Evolutionary conservation across 1,140 invertebrate genomes (phyloP).

Genomic region (Philotrypesis tridentata): DNA sequence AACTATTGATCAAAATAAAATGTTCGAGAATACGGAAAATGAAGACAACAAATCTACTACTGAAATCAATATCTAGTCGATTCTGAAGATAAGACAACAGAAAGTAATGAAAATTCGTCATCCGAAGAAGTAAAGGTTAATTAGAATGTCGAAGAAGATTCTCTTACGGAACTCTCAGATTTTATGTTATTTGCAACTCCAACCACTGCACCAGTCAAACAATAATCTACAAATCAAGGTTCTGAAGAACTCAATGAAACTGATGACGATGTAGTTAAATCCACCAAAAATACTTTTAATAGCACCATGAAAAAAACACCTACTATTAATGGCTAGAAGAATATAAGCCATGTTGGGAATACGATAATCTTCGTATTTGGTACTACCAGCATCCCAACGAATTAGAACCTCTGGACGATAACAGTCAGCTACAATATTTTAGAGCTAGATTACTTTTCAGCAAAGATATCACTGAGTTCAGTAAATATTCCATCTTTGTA

Average conservation of each 20-base stretch:
- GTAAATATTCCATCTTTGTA: neutral
- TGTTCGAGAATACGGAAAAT: neutral
- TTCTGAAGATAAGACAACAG: too few relatives aligned
- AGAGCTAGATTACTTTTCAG: conserved; percentile 16
- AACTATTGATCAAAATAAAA: neutral
- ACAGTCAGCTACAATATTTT: neutral
- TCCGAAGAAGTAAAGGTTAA: neutral
- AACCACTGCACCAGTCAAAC: too few relatives aligned
- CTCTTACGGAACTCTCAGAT: too few relatives aligned
- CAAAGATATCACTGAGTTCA: conserved; percentile 12
- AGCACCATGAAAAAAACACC: neutral
- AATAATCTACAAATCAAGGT: neutral
- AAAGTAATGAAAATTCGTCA: neutral
- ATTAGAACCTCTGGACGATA: neutral
- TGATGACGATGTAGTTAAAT: neutral
- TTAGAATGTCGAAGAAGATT: neutral
- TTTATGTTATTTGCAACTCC: too few relatives aligned
- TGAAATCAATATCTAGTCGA: neutral
- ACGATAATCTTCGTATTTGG: conserved; percentile 17
- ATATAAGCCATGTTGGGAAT: neutral
- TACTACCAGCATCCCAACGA: neutral
- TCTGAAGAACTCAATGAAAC: neutral
- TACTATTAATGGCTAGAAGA: neutral
- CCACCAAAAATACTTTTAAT: neutral
- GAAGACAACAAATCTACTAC: neutral